phyloP scores from a whole-genome alignment of 2,113 vertebrate species.

The Corythaixoides concolor region DNA sequence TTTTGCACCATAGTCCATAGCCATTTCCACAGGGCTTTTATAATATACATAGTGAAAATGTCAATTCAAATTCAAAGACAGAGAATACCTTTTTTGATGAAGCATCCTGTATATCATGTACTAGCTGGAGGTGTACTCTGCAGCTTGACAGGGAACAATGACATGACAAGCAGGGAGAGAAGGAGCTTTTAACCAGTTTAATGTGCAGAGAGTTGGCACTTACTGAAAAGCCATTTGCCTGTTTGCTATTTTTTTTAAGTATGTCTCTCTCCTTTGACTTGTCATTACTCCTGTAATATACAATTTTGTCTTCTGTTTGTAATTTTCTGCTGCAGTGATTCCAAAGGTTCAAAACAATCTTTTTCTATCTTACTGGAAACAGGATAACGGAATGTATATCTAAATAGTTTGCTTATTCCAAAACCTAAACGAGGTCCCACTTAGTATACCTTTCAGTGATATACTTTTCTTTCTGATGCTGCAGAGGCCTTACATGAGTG shows the following conservation, averaged over 20 bases:
- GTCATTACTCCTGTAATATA: slow-evolving; percentile 55
- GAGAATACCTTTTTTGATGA: slow-evolving; percentile 46
- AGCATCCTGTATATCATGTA: slow-evolving; percentile 41
- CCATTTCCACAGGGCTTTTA: background rate
- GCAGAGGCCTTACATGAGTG: background rate
- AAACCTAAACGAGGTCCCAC: slow-evolving; percentile 9
- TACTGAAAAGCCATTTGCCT: slow-evolving; percentile 46
- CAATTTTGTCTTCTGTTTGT: slow-evolving; percentile 61
- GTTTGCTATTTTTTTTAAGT: background rate
- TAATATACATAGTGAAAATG: slow-evolving; percentile 14
- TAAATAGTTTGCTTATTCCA: slow-evolving; percentile 51
- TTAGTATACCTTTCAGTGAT: background rate
- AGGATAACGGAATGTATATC: background rate
- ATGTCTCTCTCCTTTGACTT: slow-evolving; percentile 51
- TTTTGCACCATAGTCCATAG: background rate
- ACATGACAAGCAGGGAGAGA: slow-evolving; percentile 24
- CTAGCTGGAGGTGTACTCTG: slow-evolving; percentile 52
- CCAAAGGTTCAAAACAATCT: slow-evolving; percentile 57
- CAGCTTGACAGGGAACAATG: slow-evolving; percentile 43
- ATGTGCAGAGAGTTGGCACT: background rate
- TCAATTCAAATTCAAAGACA: slow-evolving; percentile 49
- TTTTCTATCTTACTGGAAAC: slow-evolving; percentile 31
- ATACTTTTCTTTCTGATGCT: background rate
- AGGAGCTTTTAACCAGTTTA: slow-evolving; percentile 29
- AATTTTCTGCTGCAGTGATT: slow-evolving; percentile 68